phyloP scores from a whole-genome alignment of 2,888 invertebrate genomes.

The Lamellibrachia columna region DNA sequence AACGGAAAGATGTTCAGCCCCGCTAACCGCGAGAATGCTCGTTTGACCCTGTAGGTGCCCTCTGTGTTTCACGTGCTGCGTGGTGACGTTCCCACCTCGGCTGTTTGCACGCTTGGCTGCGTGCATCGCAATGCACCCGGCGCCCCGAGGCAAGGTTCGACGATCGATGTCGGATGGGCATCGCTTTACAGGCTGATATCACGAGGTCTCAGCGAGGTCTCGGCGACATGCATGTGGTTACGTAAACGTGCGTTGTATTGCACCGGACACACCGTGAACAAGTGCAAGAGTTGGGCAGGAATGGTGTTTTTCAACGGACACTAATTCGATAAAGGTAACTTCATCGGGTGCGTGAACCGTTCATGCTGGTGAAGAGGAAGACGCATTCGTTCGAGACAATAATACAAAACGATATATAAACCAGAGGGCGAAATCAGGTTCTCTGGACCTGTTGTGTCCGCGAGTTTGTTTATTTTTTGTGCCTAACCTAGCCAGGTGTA shows the following conservation, averaged over 20 bases:
- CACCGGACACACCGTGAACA: not conserved
- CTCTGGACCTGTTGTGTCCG: no score
- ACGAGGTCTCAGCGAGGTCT: not conserved
- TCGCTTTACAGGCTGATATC: not conserved
- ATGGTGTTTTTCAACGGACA: not conserved
- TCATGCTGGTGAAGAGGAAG: not conserved
- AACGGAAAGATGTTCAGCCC: not conserved
- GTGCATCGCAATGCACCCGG: not conserved
- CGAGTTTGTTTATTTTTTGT: no score
- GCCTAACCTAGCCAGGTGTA: not conserved
- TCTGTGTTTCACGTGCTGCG: not conserved
- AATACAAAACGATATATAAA: not conserved
- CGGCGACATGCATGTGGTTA: not conserved
- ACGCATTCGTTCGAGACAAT: not conserved
- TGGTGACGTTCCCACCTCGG: no score
- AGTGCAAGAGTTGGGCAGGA: not conserved
- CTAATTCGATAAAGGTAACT: not conserved
- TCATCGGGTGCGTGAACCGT: not conserved
- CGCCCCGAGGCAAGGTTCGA: not conserved
- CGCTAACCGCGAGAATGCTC: not conserved
- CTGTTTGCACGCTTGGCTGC: not conserved
- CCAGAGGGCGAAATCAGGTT: no score
- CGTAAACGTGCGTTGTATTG: not conserved
- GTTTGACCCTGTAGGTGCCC: not conserved
- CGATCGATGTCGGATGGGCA: not conserved